A percentile compares a stretch with the other conserved stretches of the same genome.
Conservation (phyloP, 2,797 vertebrate species). For the Helicolenus hilgendorfi region DNA sequence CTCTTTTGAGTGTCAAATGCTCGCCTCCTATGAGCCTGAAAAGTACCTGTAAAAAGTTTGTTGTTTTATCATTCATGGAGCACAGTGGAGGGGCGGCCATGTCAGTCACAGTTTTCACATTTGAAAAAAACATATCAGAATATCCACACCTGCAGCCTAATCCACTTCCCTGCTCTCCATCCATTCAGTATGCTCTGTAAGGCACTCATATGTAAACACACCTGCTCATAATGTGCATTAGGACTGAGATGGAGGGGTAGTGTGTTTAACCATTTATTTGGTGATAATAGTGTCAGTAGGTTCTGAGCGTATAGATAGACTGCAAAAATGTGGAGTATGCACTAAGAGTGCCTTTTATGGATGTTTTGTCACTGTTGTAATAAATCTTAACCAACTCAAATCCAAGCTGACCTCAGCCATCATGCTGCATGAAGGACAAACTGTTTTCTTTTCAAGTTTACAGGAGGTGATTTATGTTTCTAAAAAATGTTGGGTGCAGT, state of each 20-base stretch:
- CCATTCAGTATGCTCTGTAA: not conserved
- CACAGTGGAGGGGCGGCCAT: not conserved
- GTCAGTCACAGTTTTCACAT: not conserved
- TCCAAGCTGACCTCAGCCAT: not conserved
- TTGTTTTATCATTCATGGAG: not conserved
- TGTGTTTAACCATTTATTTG: conserved; percentile 8
- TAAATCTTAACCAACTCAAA: not conserved
- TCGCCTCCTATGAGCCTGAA: not conserved
- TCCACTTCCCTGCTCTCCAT: conserved; percentile 5
- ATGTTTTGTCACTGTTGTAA: not conserved
- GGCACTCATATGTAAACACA: conserved; percentile 1
- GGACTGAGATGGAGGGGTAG: not conserved
- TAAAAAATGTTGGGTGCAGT: not conserved
- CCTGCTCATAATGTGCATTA: conserved; percentile 1
- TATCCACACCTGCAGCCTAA: not conserved
- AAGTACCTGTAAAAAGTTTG: not conserved
- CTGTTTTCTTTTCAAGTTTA: not conserved
- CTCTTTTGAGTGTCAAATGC: not conserved
- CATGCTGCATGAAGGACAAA: not conserved
- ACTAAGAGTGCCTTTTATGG: not conserved
- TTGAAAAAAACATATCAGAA: not conserved
- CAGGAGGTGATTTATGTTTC: not conserved
- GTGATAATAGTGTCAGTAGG: conserved; percentile 2
- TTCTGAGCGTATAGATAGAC: not conserved
- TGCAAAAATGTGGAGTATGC: not conserved